A percentile compares a stretch with the other conserved stretches of the same genome.
These are phyloP conservation scores for Smutsia gigantea DNA, from an alignment of 2,797 vertebrate genomes.

Conservation along the genomic window DNA sequence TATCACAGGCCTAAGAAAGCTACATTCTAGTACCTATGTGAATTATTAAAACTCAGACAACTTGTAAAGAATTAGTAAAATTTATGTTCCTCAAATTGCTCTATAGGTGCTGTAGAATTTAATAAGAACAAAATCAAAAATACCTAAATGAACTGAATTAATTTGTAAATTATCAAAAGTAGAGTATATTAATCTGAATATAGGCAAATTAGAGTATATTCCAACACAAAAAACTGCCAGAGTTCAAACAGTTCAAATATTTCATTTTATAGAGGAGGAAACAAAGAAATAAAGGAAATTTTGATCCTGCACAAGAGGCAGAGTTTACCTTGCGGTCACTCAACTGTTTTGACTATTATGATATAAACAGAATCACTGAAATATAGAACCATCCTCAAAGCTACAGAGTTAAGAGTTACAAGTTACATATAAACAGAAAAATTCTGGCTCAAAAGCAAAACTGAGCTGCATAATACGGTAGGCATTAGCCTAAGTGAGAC, in stretches of 20 bases:
- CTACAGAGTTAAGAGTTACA: not conserved
- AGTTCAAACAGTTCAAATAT: conserved; percentile 10
- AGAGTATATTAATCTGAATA: not conserved
- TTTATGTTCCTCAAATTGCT: conserved; percentile 13
- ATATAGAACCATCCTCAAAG: not conserved
- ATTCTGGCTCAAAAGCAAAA: not conserved
- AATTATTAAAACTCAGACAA: conserved; percentile 49
- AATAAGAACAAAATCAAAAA: not conserved
- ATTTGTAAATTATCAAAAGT: conserved; percentile 29
- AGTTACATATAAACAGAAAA: not conserved
- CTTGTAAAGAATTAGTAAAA: conserved; percentile 7
- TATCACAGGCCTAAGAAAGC: not conserved
- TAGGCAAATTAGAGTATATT: conserved; percentile 12
- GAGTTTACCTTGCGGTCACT: not conserved
- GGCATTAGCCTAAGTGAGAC: not conserved
- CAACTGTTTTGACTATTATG: not conserved
- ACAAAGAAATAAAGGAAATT: conserved; percentile 10
- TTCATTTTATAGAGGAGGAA: conserved; percentile 22
- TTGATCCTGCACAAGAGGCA: not conserved
- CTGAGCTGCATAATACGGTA: not conserved
- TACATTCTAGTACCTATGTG: conserved; percentile 23
- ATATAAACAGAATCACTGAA: conserved; percentile 19
- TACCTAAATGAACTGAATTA: conserved; percentile 3
- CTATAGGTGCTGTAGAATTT: conserved; percentile 30
- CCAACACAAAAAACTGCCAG: not conserved